Percentiles rank a stretch among this genome's conserved stretches.
Conservation (phyloP, 2,888 invertebrate species). For the Agrypnus murinus region DNA sequence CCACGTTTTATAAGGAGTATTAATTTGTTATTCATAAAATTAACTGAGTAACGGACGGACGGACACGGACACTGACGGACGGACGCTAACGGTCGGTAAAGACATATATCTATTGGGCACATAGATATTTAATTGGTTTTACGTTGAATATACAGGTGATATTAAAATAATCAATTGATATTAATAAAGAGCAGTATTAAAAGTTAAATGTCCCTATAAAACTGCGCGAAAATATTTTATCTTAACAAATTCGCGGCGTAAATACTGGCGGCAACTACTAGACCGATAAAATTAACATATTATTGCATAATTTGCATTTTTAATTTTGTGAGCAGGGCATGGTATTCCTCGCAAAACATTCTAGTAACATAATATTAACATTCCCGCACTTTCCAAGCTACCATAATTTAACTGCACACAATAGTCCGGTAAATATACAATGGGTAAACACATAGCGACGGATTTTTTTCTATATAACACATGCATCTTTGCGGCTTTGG, state of each 20-base stretch:
- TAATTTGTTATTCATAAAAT: slow-evolving; percentile 28
- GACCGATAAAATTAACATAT: slow-evolving; percentile 59
- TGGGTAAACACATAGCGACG: slow-evolving; percentile 57
- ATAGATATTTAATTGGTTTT: slow-evolving; percentile 11
- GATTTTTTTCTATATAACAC: slow-evolving; percentile 56
- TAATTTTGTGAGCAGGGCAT: slow-evolving; percentile 52
- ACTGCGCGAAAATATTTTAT: slow-evolving; percentile 32
- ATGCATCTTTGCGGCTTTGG: slow-evolving; percentile 54
- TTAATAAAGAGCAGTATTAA: neutral
- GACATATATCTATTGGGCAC: slow-evolving; percentile 5
- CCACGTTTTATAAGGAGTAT: slow-evolving; percentile 25
- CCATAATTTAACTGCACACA: slow-evolving; percentile 61
- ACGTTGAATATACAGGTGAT: neutral
- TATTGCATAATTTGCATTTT: slow-evolving; percentile 59
- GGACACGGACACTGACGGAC: no score
- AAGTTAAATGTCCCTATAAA: slow-evolving; percentile 20
- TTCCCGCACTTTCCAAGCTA: slow-evolving; percentile 57
- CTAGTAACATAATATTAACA: slow-evolving; percentile 60
- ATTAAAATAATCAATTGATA: slow-evolving; percentile 18
- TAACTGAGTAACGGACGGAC: no score
- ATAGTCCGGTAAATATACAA: slow-evolving; percentile 61
- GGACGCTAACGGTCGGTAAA: slow-evolving; percentile 11
- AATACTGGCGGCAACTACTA: slow-evolving; percentile 43
- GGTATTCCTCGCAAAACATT: slow-evolving; percentile 55
- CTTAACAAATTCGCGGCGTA: slow-evolving; percentile 38